Evolutionary conservation across 1,140 invertebrate genomes (phyloP), one percentile per base, ranked within the genome.

Genomic region (Conus betulinus): DNA sequence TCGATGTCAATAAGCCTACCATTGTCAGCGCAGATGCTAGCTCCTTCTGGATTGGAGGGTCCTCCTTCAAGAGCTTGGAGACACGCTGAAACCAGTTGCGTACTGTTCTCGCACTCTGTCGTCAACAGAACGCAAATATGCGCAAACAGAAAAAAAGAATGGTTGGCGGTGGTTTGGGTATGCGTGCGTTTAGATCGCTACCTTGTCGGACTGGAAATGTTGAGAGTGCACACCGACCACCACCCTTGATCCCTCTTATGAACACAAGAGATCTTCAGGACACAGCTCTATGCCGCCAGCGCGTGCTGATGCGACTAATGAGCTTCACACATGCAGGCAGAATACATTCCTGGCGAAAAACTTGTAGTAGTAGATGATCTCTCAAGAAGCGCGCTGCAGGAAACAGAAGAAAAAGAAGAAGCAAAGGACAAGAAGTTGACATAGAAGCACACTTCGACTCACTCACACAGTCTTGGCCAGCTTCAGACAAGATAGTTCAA

Each of bases 141-240:
- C 94, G 17, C 95, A n/a, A 96, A 39, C 88, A 95, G 96, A 96
- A 97, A 76, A 96, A 95, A 91, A 96, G 97, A 93, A 95, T 39
- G 8, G 90, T 96, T 39, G 39, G 39, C 39, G 27, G 95, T 95
- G 11, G 93, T 96, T 20, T 96, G 94, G 93, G 95, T 94, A 5
- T 94, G 96, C n/a, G 93, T 94, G 84, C 95, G 95, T 91, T 96
- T 96, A 92, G 91, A 95, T n/a, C 89, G 95, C 71, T 96, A 95
- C 90, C 85, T 96, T 7, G 94, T 91, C 90, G 96, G 95, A 83
- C 92, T 91, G 27, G 89, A 92, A 5, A 67, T 60, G 10, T 89
- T 93, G 27, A 89, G 74, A 60, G 79, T 95, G 4, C 7, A 79
- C 67, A 95, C 93, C 8, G 94, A 95, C 87, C 94, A 51, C 93